phyloP scores from a whole-genome alignment of 2,888 invertebrate species.

The Melanotus villosus region DNA sequence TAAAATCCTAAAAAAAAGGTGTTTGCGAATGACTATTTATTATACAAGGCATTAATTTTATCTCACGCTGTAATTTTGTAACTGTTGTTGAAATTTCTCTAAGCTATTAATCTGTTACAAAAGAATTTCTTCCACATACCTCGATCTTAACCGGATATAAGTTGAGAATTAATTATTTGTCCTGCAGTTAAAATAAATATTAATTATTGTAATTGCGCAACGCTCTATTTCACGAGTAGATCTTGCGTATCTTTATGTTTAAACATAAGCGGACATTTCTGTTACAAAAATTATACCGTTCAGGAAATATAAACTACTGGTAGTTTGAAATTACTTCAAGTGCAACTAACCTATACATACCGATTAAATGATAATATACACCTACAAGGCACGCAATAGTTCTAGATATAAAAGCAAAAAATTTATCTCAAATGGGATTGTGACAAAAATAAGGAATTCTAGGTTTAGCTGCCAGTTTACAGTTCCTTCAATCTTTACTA shows the following conservation, averaged over 20 bases:
- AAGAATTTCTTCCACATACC: background rate
- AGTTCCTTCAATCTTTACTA: no score
- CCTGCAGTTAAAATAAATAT: background rate
- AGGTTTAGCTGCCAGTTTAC: no score
- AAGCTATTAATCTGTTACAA: background rate
- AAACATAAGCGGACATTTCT: background rate
- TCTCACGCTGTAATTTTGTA: no score
- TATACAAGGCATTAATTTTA: no score
- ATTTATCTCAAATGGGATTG: no score
- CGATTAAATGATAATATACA: constrained; percentile 12
- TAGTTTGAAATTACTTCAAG: constrained; percentile 6
- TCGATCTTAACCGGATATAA: background rate
- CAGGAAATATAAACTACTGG: constrained; percentile 16
- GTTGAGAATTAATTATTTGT: background rate
- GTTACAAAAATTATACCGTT: constrained; percentile 7
- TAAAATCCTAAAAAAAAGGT: no score
- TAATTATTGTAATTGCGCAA: background rate
- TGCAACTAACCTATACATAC: constrained; percentile 7
- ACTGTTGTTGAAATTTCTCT: background rate
- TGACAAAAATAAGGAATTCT: no score
- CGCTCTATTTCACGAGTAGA: background rate
- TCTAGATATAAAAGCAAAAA: no score
- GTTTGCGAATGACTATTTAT: no score
- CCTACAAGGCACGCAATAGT: no score
- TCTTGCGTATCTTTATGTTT: background rate